These are phyloP conservation scores for Bagarius yarrelli DNA, from an alignment of 2,113 vertebrate species.

Conservation along the genomic window DNA sequence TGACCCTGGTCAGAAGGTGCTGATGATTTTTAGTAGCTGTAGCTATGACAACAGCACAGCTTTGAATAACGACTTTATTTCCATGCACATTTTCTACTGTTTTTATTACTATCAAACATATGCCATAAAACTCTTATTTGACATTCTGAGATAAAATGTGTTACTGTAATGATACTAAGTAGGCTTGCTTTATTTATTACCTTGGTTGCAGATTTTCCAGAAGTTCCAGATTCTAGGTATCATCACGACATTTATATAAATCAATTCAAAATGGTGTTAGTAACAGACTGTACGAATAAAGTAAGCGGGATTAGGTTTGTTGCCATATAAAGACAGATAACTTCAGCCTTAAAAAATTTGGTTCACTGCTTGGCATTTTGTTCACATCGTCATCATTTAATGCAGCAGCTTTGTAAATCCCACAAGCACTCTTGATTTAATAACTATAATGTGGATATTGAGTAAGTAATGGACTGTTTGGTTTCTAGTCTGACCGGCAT, in stretches of 20 bases:
- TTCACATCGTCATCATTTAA: neutral
- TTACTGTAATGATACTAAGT: neutral
- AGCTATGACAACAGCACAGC: neutral
- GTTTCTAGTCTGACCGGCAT: neutral
- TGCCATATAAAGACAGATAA: slow-evolving; percentile 1
- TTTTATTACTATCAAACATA: neutral
- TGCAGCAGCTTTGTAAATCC: neutral
- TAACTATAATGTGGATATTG: slow-evolving; percentile 12
- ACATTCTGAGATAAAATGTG: neutral
- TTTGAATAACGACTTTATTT: neutral
- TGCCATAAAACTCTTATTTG: too few relatives aligned
- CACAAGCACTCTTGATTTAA: slow-evolving; percentile 7
- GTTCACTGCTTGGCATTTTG: neutral
- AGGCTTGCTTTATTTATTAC: neutral
- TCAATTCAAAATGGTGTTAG: slow-evolving; percentile 35
- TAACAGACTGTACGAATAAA: neutral
- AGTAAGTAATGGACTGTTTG: slow-evolving; percentile 22
- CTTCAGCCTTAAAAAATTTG: slow-evolving; percentile 1
- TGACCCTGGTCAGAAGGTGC: neutral
- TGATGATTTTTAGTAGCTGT: neutral
- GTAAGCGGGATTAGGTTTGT: neutral
- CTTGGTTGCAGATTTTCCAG: slow-evolving; percentile 35
- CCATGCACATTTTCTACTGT: neutral
- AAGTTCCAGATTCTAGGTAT: slow-evolving; percentile 41
- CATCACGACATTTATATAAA: slow-evolving; percentile 44